These are phyloP conservation scores for Arge pagana DNA, from an alignment of 2,888 invertebrate genomes.

Conservation along the genomic window DNA sequence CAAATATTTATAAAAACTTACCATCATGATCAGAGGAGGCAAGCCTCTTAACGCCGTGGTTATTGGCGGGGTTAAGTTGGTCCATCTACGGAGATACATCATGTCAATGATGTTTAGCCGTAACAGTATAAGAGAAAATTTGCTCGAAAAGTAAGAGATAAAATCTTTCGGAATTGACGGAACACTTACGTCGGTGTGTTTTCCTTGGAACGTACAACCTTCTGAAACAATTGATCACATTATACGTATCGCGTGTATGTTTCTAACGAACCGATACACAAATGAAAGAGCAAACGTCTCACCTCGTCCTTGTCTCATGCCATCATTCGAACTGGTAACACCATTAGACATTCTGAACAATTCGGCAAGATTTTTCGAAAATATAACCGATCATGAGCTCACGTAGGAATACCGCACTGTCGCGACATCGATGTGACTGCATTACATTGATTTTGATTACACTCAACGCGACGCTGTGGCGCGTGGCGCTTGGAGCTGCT, in stretches of 20 bases:
- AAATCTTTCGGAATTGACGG: too few species aligned
- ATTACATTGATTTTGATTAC: slow-evolving; percentile 49
- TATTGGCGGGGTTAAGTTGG: slow-evolving; percentile 35
- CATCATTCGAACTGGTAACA: slow-evolving; percentile 35
- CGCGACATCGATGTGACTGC: slow-evolving; percentile 12
- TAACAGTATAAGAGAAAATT: not conserved
- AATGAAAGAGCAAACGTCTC: slow-evolving; percentile 38
- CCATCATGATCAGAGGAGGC: slow-evolving; percentile 47
- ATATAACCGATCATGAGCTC: not conserved
- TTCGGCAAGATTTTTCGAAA: slow-evolving; percentile 20
- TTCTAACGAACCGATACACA: slow-evolving; percentile 16
- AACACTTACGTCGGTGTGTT: slow-evolving; percentile 39
- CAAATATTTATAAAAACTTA: slow-evolving; percentile 32
- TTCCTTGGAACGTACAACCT: too few species aligned
- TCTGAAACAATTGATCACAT: too few species aligned
- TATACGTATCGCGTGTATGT: too few species aligned
- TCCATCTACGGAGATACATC: slow-evolving; percentile 41
- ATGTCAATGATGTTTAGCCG: not conserved
- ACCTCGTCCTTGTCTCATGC: slow-evolving; percentile 34
- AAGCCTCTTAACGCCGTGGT: slow-evolving; percentile 40
- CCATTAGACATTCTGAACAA: slow-evolving; percentile 44
- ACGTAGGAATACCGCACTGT: slow-evolving; percentile 34
- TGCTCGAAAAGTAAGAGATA: slow-evolving; percentile 20
- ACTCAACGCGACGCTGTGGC: not conserved
- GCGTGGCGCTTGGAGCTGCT: too few species aligned